Percentiles rank a stretch among this genome's conserved stretches.
Evolutionary conservation across 2,888 invertebrate genomes (phyloP).

Genomic region (Synergus umbraculus): DNA sequence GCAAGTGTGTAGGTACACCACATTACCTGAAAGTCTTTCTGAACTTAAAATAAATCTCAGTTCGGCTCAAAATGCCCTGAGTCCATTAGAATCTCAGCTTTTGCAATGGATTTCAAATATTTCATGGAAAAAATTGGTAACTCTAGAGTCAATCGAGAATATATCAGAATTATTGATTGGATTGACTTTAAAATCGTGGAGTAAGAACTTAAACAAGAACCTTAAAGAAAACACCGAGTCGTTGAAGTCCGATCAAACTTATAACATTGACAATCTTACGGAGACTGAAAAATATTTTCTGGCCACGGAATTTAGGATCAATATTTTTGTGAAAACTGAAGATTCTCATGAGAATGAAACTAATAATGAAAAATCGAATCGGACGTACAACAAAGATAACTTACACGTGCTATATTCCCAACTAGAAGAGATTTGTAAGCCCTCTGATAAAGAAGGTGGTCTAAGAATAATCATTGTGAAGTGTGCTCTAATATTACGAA

Average conservation of each 20-base stretch:
- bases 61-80: conserved; percentile 41
- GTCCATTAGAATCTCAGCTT: conserved; percentile 61
- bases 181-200: conserved; percentile 62
- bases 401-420: neutral
- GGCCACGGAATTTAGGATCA: conserved; percentile 57
- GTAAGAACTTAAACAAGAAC: conserved; percentile 38
- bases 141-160: conserved; percentile 55
- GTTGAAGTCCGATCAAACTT: conserved; percentile 48
- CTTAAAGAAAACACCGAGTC: neutral
- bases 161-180: conserved; percentile 62
- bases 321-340: conserved; percentile 46
- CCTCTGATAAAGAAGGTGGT: conserved; percentile 43
- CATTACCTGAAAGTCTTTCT: conserved; percentile 58
- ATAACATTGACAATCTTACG: conserved; percentile 43
- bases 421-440: conserved; percentile 1
- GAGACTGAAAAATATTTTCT: conserved; percentile 62
- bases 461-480: conserved; percentile 56
- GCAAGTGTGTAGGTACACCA: conserved; percentile 67
- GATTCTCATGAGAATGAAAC: neutral
- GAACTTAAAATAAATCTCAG: conserved; percentile 50
- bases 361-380: neutral
- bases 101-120: conserved; percentile 66
- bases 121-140: conserved; percentile 53
- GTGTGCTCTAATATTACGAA: conserved; percentile 60
- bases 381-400: neutral